These are phyloP conservation scores for Apteryx mantelli DNA, from an alignment of 2,113 vertebrate species.

Conservation along the genomic window DNA sequence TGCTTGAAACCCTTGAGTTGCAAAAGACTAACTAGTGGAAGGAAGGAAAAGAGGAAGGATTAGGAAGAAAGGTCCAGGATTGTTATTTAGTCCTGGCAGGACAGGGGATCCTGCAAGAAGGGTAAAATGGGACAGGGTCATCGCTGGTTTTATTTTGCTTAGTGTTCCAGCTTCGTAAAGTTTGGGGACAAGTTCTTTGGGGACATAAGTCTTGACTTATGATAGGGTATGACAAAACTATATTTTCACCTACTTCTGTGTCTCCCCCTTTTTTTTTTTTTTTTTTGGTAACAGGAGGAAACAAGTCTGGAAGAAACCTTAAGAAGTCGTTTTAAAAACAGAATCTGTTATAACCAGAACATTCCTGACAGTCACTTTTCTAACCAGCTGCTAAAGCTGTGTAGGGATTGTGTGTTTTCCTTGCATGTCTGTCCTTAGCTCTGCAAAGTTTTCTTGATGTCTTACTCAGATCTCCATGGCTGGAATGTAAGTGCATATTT, in stretches of 20 bases:
- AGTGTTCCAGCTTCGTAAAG: fast-evolving
- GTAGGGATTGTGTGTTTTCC: not conserved
- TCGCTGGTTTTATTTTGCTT: not conserved
- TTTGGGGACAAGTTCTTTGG: not conserved
- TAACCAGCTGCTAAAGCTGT: not conserved
- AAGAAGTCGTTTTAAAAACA: not conserved
- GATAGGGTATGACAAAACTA: not conserved
- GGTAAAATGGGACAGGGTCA: not conserved
- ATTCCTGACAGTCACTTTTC: not conserved
- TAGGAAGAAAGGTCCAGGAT: not conserved
- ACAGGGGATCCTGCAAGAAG: not conserved
- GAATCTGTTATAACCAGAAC: not conserved
- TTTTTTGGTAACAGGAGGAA: not conserved
- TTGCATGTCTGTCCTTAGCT: not conserved
- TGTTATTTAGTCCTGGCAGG: not conserved
- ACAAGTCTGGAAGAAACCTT: not conserved
- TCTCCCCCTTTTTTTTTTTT: not conserved
- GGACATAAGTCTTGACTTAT: not conserved
- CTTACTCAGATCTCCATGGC: not conserved
- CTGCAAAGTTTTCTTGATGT: not conserved
- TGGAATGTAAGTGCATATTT: not conserved
- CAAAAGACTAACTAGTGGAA: not conserved
- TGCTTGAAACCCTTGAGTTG: not conserved
- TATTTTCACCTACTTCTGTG: not conserved
- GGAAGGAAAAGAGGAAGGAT: not conserved